A percentile compares a stretch with the other conserved stretches of the same genome.
These are phyloP conservation scores for Zaprionus inermis DNA, from an alignment of 1,140 invertebrate genomes.

Conservation along the genomic window DNA sequence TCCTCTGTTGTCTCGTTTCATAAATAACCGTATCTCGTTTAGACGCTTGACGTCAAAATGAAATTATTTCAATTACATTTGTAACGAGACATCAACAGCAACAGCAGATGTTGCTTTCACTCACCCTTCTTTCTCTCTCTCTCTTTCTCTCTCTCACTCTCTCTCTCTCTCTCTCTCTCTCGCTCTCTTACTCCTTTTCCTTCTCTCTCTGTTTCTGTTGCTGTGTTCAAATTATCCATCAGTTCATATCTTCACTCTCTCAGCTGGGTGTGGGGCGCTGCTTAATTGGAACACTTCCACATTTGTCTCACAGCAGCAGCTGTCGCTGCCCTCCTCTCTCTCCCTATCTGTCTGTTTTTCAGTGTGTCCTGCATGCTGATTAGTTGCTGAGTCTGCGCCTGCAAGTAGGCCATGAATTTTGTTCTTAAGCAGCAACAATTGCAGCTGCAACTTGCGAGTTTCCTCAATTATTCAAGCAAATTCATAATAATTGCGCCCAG, in stretches of 20 bases:
- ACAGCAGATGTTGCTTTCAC: constrained; percentile 12
- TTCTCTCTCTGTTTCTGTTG: neutral
- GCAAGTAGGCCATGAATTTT: constrained; percentile 1
- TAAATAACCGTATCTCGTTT: constrained; percentile 68
- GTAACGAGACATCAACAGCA: constrained; percentile 50
- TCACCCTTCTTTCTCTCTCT: neutral
- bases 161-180: neutral
- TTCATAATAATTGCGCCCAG: constrained; percentile 13
- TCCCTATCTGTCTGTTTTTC: neutral
- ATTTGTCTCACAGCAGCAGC: constrained; percentile 24
- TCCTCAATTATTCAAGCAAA: constrained; percentile 12
- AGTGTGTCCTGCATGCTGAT: constrained; percentile 30
- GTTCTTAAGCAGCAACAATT: constrained; percentile 15
- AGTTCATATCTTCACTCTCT: constrained; percentile 15
- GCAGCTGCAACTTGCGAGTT: neutral
- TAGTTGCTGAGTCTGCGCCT: constrained; percentile 13
- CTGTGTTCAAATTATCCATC: constrained; percentile 4
- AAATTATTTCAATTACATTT: constrained; percentile 80
- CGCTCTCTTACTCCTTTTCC: neutral
- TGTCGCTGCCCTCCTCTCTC: neutral
- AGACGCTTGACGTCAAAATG: constrained; percentile 62
- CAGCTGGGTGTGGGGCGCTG: constrained; percentile 23
- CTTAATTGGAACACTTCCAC: constrained; percentile 40
- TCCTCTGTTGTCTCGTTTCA: constrained; percentile 46
- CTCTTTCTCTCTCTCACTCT: neutral